Conservation (phyloP, 2,113 vertebrate genomes). For the Sylvilagus bachmani region DNA sequence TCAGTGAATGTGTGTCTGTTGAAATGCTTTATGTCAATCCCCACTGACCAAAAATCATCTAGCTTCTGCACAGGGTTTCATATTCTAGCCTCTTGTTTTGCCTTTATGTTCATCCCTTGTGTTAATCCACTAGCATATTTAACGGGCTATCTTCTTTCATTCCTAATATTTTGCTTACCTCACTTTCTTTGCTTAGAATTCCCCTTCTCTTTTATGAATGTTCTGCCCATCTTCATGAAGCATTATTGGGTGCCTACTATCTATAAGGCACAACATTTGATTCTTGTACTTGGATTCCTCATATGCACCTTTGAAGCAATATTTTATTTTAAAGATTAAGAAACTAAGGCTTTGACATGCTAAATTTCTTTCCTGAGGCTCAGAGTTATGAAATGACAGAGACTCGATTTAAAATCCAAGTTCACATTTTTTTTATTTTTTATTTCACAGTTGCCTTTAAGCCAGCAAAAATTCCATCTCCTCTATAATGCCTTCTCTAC, state of each 20-base stretch:
- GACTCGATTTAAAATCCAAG: conserved; percentile 38
- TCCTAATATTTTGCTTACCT: not conserved
- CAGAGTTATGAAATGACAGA: not conserved
- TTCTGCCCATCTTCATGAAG: not conserved
- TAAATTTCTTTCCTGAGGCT: not conserved
- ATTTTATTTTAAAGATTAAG: conserved; percentile 34
- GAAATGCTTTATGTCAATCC: not conserved
- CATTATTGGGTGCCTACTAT: not conserved
- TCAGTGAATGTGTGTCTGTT: not conserved
- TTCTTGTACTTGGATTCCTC: not conserved
- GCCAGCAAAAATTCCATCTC: conserved; percentile 40
- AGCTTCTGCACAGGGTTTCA: not conserved
- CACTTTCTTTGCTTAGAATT: not conserved
- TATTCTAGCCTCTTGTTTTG: not conserved
- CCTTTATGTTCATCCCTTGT: not conserved
- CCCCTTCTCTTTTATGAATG: not conserved
- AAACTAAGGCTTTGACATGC: not conserved
- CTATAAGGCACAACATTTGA: not conserved
- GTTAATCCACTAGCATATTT: not conserved
- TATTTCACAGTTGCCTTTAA: conserved; percentile 50
- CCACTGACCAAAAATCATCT: not conserved
- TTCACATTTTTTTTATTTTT: not conserved
- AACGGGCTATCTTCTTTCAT: not conserved
- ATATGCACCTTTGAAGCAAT: conserved; percentile 18
- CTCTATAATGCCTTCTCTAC: not conserved